phyloP scores from a whole-genome alignment of 2,113 vertebrate species.

The Macrotus californicus region DNA sequence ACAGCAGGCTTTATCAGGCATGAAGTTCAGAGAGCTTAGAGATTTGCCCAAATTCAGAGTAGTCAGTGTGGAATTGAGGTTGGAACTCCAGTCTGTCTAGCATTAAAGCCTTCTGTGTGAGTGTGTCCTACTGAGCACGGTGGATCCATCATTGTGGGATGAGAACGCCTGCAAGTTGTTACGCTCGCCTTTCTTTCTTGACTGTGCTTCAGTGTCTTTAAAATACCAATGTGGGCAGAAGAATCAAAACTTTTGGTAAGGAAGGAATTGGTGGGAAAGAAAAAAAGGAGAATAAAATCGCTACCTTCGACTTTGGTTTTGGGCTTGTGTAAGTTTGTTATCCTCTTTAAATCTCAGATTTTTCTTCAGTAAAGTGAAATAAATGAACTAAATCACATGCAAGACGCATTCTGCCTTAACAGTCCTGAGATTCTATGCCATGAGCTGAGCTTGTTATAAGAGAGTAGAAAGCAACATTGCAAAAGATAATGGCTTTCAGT shows the following conservation, averaged over 20 bases:
- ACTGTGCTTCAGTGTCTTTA: neutral
- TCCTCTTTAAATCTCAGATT: neutral
- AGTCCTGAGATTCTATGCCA: neutral
- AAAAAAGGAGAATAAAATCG: neutral
- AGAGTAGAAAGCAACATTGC: neutral
- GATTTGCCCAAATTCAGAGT: neutral
- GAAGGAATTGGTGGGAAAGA: neutral
- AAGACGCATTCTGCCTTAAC: neutral
- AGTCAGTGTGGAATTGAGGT: neutral
- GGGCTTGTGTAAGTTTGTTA: neutral
- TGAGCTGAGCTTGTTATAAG: neutral
- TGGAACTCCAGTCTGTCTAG: neutral
- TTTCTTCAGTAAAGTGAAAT: neutral
- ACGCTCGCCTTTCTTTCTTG: neutral
- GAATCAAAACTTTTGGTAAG: neutral
- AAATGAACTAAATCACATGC: neutral
- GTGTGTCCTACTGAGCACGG: fast-evolving
- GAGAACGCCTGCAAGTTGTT: neutral
- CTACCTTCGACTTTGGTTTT: neutral
- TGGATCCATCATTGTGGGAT: neutral
- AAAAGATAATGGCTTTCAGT: neutral
- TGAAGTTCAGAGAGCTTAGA: neutral
- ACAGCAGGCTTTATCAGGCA: neutral
- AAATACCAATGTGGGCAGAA: neutral
- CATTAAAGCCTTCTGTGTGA: neutral